Evolutionary conservation across 2,888 invertebrate genomes (phyloP).

Genomic region (Mantis religiosa): DNA sequence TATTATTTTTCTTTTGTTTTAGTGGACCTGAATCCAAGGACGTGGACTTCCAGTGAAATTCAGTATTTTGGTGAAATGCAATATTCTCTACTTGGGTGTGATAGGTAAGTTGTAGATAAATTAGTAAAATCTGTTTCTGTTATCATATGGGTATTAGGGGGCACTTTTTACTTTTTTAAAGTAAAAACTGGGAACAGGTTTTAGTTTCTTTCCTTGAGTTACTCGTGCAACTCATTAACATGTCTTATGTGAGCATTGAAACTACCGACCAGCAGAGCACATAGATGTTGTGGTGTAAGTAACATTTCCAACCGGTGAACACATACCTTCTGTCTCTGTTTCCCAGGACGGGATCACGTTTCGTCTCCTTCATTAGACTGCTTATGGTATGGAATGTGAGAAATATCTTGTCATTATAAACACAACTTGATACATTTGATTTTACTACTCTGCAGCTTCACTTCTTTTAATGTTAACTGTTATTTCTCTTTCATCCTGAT

Average conservation of each 20-base stretch:
- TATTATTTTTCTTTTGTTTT: no score
- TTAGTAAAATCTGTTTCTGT: no score
- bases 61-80: no score
- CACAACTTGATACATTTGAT: neutral
- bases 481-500: no score
- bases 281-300: neutral
- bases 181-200: no score
- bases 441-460: neutral
- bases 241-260: neutral
- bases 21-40: no score
- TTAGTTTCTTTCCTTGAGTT: no score
- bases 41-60: no score
- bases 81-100: no score
- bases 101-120: no score
- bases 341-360: neutral
- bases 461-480: neutral
- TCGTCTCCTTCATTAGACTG: neutral
- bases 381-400: neutral
- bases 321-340: neutral
- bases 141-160: no score
- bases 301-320: neutral
- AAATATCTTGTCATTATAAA: neutral
- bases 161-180: no score
- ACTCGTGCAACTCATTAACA: neutral
- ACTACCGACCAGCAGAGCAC: neutral